A percentile compares a stretch with the other conserved stretches of the same genome.
Conservation (phyloP, 2,113 vertebrate genomes). For the Zeus faber region DNA sequence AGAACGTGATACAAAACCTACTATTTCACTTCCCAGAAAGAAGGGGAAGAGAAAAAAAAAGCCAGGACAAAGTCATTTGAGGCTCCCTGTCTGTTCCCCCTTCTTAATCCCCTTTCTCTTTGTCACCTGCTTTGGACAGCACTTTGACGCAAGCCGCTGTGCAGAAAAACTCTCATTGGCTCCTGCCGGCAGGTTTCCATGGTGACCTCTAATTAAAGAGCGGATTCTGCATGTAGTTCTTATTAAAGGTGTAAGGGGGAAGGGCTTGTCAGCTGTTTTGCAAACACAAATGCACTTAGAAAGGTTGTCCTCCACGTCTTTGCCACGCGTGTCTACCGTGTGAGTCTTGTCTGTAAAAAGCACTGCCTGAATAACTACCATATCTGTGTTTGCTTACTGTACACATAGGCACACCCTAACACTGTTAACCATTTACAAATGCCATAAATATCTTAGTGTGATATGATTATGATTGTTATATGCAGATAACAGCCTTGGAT, state of each 20-base stretch:
- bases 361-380: no score
- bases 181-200: conserved; percentile 13
- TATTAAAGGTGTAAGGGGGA: conserved; percentile 7
- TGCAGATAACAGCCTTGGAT: no score
- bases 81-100: not conserved
- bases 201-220: conserved; percentile 24
- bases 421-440: no score
- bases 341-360: no score
- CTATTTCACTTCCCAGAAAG: no score
- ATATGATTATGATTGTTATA: no score
- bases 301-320: not conserved
- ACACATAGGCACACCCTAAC: no score
- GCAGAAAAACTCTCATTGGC: conserved; percentile 17
- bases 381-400: no score
- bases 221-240: conserved; percentile 5
- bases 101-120: not conserved
- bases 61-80: not conserved
- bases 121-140: not conserved
- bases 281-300: not conserved
- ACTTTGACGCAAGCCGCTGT: not conserved
- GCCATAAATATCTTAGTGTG: no score
- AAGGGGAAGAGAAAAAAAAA: not conserved
- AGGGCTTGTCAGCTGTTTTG: not conserved
- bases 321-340: no score
- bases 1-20: no score